Percentiles rank a stretch among this genome's conserved stretches.
Evolutionary conservation across 1,140 invertebrate genomes (phyloP).

Genomic region (Diploscapter pachys): DNA sequence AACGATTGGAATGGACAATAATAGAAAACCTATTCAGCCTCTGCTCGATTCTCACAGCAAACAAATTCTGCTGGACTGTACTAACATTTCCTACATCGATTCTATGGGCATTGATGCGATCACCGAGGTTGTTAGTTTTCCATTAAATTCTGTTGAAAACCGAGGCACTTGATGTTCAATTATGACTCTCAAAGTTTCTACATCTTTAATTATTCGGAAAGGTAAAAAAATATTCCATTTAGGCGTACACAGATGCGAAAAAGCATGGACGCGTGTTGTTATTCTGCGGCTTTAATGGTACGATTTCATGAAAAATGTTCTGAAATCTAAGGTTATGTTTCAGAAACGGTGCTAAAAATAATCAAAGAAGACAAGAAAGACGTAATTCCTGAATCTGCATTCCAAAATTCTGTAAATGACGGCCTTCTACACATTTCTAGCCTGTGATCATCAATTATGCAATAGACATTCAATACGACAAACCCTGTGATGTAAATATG

Average conservation of each 20-base stretch:
- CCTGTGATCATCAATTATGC: background rate
- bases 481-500: too few relatives aligned
- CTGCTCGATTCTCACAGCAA: background rate
- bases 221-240: background rate
- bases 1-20: background rate
- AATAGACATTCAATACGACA: too few relatives aligned
- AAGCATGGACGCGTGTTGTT: too few relatives aligned
- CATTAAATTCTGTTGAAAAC: background rate
- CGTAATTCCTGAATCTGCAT: constrained; percentile 3
- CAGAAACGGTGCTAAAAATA: background rate
- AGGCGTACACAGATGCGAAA: background rate
- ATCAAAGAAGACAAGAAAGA: background rate
- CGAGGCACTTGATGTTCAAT: background rate
- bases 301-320: too few relatives aligned
- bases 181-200: background rate
- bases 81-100: constrained; percentile 38
- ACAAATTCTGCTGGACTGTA: constrained; percentile 36
- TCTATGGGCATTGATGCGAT: constrained; percentile 44
- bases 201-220: constrained; percentile 16
- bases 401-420: constrained; percentile 14
- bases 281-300: too few relatives aligned
- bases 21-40: constrained; percentile 3
- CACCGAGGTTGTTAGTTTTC: constrained; percentile 17
- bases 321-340: constrained; percentile 2
- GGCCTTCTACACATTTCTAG: constrained; percentile 10